Percentiles rank a stretch among this genome's conserved stretches.
These are phyloP conservation scores for Propsilocerus akamusi DNA, from an alignment of 1,140 invertebrate genomes.

Conservation along the genomic window DNA sequence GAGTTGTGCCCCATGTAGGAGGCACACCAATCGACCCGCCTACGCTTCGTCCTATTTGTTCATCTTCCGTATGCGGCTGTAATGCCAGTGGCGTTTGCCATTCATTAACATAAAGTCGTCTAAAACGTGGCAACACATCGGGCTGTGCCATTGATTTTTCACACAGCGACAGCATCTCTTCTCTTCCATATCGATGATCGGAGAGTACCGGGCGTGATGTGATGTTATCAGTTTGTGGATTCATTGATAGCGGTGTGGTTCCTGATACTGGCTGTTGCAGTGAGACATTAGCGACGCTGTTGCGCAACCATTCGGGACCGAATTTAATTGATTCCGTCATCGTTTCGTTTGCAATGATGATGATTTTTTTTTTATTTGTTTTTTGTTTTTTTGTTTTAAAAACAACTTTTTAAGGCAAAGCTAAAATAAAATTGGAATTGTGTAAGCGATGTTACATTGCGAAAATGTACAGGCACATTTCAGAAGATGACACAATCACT, in stretches of 20 bases:
- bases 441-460: too few species aligned
- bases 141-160: conserved; percentile 45
- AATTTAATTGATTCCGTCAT: conserved; percentile 57
- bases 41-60: conserved; percentile 34
- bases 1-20: conserved; percentile 12
- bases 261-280: not conserved
- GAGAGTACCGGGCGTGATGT: conserved; percentile 24
- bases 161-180: conserved; percentile 75
- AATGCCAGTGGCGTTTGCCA: conserved; percentile 58
- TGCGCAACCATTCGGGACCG: conserved; percentile 53
- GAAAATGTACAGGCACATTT: too few species aligned
- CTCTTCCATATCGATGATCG: conserved; percentile 48
- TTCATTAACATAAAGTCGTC: conserved; percentile 52
- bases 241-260: not conserved
- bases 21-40: conserved; percentile 34
- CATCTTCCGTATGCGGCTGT: conserved; percentile 59
- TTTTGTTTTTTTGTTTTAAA: not conserved
- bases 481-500: too few species aligned
- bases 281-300: conserved; percentile 14
- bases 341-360: conserved; percentile 9
- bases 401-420: too few species aligned
- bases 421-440: too few species aligned
- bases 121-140: conserved; percentile 39
- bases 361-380: not conserved
- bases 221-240: not conserved